Base-by-base conservation (phyloP, 1,140 invertebrate genomes). In the Brachionus angularis region DNA sequence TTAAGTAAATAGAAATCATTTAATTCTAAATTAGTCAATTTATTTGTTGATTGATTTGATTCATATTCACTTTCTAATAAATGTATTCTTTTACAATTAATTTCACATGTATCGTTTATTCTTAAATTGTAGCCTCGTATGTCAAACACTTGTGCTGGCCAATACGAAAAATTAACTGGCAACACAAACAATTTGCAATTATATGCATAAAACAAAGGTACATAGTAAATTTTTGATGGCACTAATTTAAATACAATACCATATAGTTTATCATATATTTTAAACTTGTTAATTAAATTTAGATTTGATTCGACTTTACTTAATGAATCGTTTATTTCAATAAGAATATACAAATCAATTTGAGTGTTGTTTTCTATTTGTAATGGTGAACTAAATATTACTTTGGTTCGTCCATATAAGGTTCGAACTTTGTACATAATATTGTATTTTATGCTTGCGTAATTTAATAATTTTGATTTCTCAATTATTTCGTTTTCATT, bases 341-440 rank as follows among this genome's bases (percentile, higher is more conserved):
- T 27, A 18, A 18, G 33, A 14, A 67, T 29, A 34, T 33, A 50
- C 42, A 67, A 34, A 47, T 18, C 31, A 21, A 67, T 50, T 47
- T 67, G 42, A 12, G 62, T 67, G 7, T 47, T n/a, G 47, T 67
- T 67, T 67, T 67, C 62, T 16, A 67, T 67, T 67, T 67, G 62
- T 1, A 67, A 27, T 29, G 62, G 62, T 23, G 62, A 67, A 23
- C 62, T 67, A 10, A 67, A 27, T 16, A 67, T 50, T 16, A 67
- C 47, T 25, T 50, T 67, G 27, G 23, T 18, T 29, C 62, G 10
- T 8, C 62, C 62, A 36, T 67, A 67, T 5, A 67, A 21, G 3
- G 62, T 67, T 47, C 62, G 46, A n/a, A 67, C 62, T 49, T 36
- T 46, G 31, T 67, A 67, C 42, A 67, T 33, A 0, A 67, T 33